Conservation (phyloP, 2,797 vertebrate species). For the Sus cebifrons region DNA sequence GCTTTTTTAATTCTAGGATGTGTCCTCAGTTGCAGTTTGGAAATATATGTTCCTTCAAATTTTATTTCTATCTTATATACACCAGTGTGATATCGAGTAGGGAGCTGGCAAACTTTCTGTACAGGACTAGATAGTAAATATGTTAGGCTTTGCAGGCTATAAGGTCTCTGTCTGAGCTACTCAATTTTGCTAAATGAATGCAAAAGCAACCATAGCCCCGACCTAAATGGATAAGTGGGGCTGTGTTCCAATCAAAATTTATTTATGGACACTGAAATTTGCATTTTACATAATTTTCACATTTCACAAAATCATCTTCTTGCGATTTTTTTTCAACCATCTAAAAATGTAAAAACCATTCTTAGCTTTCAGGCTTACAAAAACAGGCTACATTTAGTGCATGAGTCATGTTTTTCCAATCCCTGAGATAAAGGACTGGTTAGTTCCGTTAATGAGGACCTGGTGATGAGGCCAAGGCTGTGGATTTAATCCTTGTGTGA, state of each 20-base stretch:
- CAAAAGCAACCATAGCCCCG: not conserved
- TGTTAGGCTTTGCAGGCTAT: not conserved
- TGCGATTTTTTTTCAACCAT: not conserved
- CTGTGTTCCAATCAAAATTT: not conserved
- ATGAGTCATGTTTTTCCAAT: not conserved
- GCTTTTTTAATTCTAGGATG: not conserved
- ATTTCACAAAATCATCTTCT: not conserved
- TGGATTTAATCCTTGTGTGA: not conserved
- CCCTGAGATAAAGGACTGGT: not conserved
- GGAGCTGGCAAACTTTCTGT: not conserved
- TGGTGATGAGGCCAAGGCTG: too few relatives aligned
- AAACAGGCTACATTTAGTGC: not conserved
- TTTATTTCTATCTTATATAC: not conserved
- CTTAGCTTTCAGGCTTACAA: not conserved
- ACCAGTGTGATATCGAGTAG: not conserved
- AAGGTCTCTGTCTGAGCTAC: not conserved
- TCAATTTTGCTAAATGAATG: not conserved
- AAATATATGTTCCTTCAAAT: constrained; percentile 16
- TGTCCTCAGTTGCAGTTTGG: not conserved
- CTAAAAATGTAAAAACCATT: constrained; percentile 42
- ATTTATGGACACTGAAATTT: not conserved
- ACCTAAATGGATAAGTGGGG: not conserved
- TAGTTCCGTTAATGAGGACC: not conserved
- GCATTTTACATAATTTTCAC: constrained; percentile 31
- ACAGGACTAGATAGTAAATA: not conserved